Evolutionary conservation across 2,797 vertebrate genomes (phyloP).

Genomic region (Eremophila alpestris): DNA sequence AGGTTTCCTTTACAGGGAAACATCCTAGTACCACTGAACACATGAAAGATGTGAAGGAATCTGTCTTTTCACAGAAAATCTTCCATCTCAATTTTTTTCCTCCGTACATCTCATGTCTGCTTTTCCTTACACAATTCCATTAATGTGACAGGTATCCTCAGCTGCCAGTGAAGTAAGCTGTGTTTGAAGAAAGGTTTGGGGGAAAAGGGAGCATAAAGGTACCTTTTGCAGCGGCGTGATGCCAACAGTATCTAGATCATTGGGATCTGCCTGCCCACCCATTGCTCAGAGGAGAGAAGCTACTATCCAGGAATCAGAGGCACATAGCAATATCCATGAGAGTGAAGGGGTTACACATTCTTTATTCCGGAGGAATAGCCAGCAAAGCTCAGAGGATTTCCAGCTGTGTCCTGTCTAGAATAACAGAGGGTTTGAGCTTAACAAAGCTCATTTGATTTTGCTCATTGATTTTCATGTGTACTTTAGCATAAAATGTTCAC

Average conservation of each 20-base stretch:
- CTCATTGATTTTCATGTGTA: slow-evolving; percentile 38
- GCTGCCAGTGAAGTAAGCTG: neutral
- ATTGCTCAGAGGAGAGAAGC: neutral
- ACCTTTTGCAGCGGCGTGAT: neutral
- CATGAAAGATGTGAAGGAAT: neutral
- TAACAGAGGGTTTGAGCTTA: slow-evolving; percentile 14
- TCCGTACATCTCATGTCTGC: neutral
- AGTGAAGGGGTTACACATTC: neutral
- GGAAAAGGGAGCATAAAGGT: neutral
- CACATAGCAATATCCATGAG: neutral
- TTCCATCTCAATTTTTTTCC: neutral
- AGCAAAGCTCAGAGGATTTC: slow-evolving; percentile 48
- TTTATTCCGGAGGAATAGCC: slow-evolving; percentile 30
- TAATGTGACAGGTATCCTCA: neutral
- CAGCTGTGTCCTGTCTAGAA: slow-evolving; percentile 27
- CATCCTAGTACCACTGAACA: neutral
- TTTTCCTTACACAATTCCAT: neutral
- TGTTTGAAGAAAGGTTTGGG: neutral
- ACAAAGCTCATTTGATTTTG: slow-evolving; percentile 35
- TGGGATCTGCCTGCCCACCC: neutral
- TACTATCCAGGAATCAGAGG: neutral
- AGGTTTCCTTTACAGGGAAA: slow-evolving; percentile 16
- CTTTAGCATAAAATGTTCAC: slow-evolving; percentile 33
- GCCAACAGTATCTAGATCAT: neutral
- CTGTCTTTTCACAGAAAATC: neutral